These are phyloP conservation scores for Dasysyrphus tricinctus DNA, from an alignment of 2,888 invertebrate species.

Conservation along the genomic window DNA sequence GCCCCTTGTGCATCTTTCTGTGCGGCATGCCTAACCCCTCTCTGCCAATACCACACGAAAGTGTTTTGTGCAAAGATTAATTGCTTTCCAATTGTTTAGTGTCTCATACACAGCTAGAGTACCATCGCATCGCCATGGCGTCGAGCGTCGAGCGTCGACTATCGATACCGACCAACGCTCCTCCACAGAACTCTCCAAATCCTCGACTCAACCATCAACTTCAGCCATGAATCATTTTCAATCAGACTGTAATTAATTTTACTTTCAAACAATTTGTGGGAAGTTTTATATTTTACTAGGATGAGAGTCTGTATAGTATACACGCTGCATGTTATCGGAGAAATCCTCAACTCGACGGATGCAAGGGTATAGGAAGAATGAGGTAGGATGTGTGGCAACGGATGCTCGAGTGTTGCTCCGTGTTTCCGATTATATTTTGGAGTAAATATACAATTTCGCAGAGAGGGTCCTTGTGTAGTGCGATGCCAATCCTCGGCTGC, in stretches of 20 bases:
- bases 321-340: constrained; percentile 39
- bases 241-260: constrained; percentile 74
- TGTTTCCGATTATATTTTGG: constrained; percentile 58
- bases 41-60: constrained; percentile 41
- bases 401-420: constrained; percentile 35
- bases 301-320: not conserved
- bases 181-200: constrained; percentile 2
- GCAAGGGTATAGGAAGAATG: constrained; percentile 4
- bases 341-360: constrained; percentile 12
- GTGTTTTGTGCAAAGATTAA: constrained; percentile 71
- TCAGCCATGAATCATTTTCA: constrained; percentile 69
- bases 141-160: constrained; percentile 3
- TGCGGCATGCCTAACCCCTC: not conserved
- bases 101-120: constrained; percentile 32
- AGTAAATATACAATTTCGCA: constrained; percentile 33
- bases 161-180: constrained; percentile 13
- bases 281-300: constrained; percentile 56
- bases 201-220: constrained; percentile 52
- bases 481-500: constrained; percentile 1
- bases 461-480: constrained; percentile 7
- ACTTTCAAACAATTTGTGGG: constrained; percentile 71
- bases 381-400: constrained; percentile 17
- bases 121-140: constrained; percentile 11
- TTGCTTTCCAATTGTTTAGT: constrained; percentile 71
- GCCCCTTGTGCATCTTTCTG: not conserved